Evolutionary conservation across 1,140 invertebrate genomes (phyloP).

Genomic region (Helicoverpa armigera): DNA sequence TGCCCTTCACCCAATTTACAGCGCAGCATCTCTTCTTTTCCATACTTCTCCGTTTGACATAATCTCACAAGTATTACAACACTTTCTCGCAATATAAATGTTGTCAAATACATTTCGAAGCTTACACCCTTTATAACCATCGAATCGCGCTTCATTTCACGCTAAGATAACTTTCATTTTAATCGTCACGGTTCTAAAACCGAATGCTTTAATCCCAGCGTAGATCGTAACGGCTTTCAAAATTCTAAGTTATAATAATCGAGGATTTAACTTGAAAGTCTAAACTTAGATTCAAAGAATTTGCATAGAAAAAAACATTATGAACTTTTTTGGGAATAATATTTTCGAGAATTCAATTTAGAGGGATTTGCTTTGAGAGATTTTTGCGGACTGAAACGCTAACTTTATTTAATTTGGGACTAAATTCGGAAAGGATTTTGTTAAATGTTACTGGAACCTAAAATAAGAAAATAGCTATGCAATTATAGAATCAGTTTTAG

Average conservation of each 20-base stretch:
- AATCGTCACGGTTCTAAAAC: slow-evolving; percentile 2
- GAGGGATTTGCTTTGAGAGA: not conserved
- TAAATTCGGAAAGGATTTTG: no score
- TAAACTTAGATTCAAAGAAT: not conserved
- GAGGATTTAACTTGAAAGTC: slow-evolving; percentile 1
- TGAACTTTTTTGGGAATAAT: slow-evolving; percentile 9
- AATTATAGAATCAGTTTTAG: no score
- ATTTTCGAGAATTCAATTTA: slow-evolving; percentile 9
- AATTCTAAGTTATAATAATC: slow-evolving; percentile 5
- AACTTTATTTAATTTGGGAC: slow-evolving; percentile 5
- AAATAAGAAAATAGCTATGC: no score
- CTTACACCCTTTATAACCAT: slow-evolving; percentile 2
- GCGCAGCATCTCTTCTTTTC: no score
- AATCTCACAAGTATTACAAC: no score
- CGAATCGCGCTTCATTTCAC: not conserved
- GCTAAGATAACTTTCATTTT: slow-evolving; percentile 17
- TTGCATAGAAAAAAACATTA: slow-evolving; percentile 4
- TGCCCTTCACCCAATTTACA: no score
- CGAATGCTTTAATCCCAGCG: slow-evolving; percentile 3
- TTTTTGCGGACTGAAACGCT: not conserved
- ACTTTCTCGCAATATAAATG: no score
- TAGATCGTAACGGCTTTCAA: not conserved
- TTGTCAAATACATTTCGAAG: slow-evolving; percentile 1
- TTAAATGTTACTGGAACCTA: no score
- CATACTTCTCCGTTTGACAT: no score